A percentile compares a stretch with the other conserved stretches of the same genome.
These are phyloP conservation scores for Uloborus plumipes DNA, from an alignment of 2,888 invertebrate species.

Conservation along the genomic window DNA sequence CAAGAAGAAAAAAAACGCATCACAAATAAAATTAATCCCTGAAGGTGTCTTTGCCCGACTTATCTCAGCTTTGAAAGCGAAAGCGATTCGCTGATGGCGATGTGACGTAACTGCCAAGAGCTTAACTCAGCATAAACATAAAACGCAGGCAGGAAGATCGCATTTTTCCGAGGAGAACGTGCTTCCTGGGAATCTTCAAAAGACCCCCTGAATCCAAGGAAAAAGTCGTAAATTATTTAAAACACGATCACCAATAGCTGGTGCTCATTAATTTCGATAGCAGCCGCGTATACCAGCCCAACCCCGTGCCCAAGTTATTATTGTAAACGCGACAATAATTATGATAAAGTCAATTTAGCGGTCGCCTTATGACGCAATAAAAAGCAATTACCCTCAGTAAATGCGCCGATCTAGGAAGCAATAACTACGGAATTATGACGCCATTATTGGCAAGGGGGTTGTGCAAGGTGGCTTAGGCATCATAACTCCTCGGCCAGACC, in stretches of 20 bases:
- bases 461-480: conserved; percentile 27
- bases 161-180: conserved; percentile 40
- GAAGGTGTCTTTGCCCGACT: too few species aligned
- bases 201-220: conserved; percentile 8
- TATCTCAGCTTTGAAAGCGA: too few species aligned
- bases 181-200: conserved; percentile 45
- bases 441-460: conserved; percentile 55
- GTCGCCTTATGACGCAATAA: conserved; percentile 61
- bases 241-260: conserved; percentile 52
- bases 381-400: conserved; percentile 62
- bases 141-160: conserved; percentile 33
- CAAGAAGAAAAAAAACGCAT: too few species aligned
- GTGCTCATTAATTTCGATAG: conserved; percentile 61
- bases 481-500: conserved; percentile 55
- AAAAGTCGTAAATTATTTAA: conserved; percentile 55
- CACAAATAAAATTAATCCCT: too few species aligned
- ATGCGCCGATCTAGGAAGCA: conserved; percentile 55
- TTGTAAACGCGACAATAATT: conserved; percentile 63
- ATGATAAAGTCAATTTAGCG: conserved; percentile 64
- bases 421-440: conserved; percentile 64
- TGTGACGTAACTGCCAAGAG: too few species aligned
- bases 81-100: too few species aligned
- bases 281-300: background rate
- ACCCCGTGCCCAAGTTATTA: conserved; percentile 48
- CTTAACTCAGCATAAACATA: conserved; percentile 1